Conservation (phyloP, 2,888 invertebrate genomes). For the Tenodera sinensis region DNA sequence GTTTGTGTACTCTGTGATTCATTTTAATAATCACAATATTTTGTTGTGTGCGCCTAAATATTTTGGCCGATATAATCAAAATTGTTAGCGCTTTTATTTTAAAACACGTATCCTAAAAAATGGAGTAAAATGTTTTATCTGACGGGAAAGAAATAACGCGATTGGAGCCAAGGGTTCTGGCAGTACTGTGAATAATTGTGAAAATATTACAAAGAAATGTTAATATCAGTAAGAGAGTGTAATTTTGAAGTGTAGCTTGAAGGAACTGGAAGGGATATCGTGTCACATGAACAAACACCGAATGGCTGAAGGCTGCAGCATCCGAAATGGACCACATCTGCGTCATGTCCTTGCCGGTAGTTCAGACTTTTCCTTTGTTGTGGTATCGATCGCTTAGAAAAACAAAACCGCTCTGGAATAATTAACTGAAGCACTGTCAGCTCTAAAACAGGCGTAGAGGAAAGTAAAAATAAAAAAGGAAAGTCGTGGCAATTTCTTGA, state of each 20-base stretch:
- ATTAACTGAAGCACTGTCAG: background rate
- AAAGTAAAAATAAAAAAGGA: background rate
- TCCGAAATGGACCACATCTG: background rate
- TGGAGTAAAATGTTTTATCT: no score
- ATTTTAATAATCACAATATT: no score
- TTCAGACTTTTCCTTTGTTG: background rate
- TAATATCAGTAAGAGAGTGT: background rate
- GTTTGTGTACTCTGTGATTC: no score
- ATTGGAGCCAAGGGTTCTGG: no score
- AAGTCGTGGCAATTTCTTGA: background rate
- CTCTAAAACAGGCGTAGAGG: background rate
- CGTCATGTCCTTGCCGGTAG: background rate
- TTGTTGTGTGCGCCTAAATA: no score
- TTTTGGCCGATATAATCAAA: no score
- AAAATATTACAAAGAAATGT: background rate
- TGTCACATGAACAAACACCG: background rate
- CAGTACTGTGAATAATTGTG: background rate
- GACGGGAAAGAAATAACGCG: no score
- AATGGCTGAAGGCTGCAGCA: background rate
- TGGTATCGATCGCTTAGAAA: background rate
- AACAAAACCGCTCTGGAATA: background rate
- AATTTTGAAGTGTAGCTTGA: background rate
- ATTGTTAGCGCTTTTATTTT: no score
- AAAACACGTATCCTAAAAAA: no score
- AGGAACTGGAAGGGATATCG: background rate